Evolutionary conservation across 2,888 invertebrate species (phyloP).

Genomic region (Anarsia innoxiella): DNA sequence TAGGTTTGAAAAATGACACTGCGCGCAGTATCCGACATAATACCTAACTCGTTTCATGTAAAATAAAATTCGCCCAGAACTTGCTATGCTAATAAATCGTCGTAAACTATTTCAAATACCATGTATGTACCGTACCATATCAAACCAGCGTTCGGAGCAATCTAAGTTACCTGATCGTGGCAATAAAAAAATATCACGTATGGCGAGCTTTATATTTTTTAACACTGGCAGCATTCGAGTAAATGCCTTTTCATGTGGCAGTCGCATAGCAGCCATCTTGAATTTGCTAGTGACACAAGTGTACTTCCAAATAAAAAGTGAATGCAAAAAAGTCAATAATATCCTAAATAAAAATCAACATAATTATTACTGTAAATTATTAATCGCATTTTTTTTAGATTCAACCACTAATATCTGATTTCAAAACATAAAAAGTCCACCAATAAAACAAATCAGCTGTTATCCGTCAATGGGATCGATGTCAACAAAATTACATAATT

Average conservation of each 20-base stretch:
- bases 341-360: conserved; percentile 24
- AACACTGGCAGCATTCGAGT: conserved; percentile 37
- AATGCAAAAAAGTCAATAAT: conserved; percentile 30
- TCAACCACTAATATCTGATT: conserved; percentile 23
- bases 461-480: conserved; percentile 71
- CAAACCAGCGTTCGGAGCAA: no score
- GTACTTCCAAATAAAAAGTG: conserved; percentile 57
- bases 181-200: no score
- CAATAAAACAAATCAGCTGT: conserved; percentile 75
- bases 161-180: no score
- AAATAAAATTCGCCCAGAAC: no score
- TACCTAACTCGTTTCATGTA: no score
- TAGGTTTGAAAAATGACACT: no score
- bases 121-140: no score
- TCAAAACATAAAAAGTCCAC: conserved; percentile 53
- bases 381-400: conserved; percentile 13
- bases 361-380: conserved; percentile 10
- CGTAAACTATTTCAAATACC: no score
- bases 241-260: no score
- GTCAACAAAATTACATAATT: conserved; percentile 77
- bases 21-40: no score
- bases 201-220: conserved; percentile 24
- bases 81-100: no score
- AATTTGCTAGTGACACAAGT: conserved; percentile 51
- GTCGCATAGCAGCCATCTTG: conserved; percentile 57